Evolutionary conservation across 1,140 invertebrate genomes (phyloP).

Genomic region (Dinothrombium tinctorium): DNA sequence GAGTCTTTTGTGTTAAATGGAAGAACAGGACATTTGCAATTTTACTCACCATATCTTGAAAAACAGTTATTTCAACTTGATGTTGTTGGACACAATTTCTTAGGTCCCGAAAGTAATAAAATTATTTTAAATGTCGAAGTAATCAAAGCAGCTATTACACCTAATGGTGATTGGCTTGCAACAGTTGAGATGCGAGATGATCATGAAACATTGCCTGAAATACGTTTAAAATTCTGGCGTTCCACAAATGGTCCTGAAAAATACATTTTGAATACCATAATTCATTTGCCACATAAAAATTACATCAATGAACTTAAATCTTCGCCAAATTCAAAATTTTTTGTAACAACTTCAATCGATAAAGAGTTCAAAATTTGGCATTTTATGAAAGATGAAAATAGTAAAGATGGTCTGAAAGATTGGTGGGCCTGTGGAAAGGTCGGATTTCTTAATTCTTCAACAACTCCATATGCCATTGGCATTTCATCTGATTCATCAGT

Average conservation of each 20-base stretch:
- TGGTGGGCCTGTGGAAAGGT: constrained; percentile 38
- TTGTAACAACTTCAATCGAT: constrained; percentile 38
- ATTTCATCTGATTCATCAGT: constrained; percentile 53
- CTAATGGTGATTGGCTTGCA: constrained; percentile 45
- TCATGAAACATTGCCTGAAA: constrained; percentile 30
- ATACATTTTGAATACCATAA: constrained; percentile 41
- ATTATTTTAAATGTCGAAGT: constrained; percentile 30
- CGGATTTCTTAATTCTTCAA: constrained; percentile 32
- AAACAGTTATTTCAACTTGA: constrained; percentile 29
- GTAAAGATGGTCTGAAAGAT: constrained; percentile 16
- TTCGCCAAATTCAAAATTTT: constrained; percentile 25
- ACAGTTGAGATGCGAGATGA: constrained; percentile 42
- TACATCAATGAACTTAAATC: constrained; percentile 34
- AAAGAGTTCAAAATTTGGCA: constrained; percentile 47
- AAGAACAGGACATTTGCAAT: constrained; percentile 49
- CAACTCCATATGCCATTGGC: constrained; percentile 28
- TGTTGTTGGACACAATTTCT: constrained; percentile 5
- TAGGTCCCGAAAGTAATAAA: not conserved
- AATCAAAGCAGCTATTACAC: constrained; percentile 35
- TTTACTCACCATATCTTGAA: constrained; percentile 39
- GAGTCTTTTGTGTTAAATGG: constrained; percentile 47
- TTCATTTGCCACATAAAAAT: constrained; percentile 42
- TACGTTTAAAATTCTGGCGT: constrained; percentile 53
- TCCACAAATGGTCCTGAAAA: constrained; percentile 21
- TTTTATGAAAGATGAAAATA: constrained; percentile 22